These are phyloP conservation scores for Medauroidea extradentata DNA, from an alignment of 1,140 invertebrate species.

Conservation along the genomic window DNA sequence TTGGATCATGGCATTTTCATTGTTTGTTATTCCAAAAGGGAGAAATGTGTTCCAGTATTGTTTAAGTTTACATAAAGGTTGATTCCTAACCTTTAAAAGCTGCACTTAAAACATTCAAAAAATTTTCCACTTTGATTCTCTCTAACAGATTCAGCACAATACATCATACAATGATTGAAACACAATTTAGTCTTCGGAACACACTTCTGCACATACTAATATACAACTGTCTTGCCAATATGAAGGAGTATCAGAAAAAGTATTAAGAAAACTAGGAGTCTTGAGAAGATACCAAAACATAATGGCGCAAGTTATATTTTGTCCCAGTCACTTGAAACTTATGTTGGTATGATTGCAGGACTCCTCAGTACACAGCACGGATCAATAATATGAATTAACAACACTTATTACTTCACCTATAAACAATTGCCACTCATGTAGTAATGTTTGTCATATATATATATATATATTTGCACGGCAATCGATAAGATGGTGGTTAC, in stretches of 20 bases:
- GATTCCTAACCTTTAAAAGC: conserved; percentile 1
- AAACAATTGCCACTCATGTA: conserved; percentile 16
- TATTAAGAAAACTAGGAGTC: conserved; percentile 9
- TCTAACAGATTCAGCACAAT: background rate
- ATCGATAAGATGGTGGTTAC: conserved; percentile 11
- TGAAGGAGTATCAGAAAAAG: conserved; percentile 2
- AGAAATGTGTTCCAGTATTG: conserved; percentile 12
- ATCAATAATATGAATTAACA: conserved; percentile 7
- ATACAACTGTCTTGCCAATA: background rate
- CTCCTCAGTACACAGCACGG: conserved; percentile 1
- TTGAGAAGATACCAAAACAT: conserved; percentile 12
- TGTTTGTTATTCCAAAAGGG: background rate
- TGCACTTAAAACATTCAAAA: background rate
- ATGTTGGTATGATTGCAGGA: conserved; percentile 12
- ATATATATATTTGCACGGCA: conserved; percentile 8
- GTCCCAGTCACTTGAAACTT: background rate
- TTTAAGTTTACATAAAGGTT: background rate
- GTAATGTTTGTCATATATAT: background rate
- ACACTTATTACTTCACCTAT: conserved; percentile 15
- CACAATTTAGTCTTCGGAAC: conserved; percentile 4
- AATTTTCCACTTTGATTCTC: background rate
- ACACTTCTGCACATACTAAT: conserved; percentile 5
- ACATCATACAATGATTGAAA: background rate
- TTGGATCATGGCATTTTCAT: background rate
- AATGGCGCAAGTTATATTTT: background rate